Evolutionary conservation across 2,797 vertebrate species (phyloP).

Genomic region (Paedocypris micromegethes): DNA sequence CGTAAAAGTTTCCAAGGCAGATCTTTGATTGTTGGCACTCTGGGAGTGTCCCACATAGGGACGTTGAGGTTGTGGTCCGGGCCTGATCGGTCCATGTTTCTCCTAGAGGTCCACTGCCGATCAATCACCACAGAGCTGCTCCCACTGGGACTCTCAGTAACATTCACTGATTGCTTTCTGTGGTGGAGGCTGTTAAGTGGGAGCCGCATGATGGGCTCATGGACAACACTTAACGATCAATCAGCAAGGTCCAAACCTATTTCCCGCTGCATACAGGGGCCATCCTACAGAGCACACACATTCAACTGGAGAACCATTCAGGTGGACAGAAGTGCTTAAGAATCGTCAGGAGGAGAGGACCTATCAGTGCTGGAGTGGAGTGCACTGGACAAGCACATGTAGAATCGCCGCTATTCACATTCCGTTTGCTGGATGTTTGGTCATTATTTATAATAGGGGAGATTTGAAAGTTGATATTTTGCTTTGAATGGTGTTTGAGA

Average conservation of each 20-base stretch:
- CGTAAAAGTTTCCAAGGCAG: no score
- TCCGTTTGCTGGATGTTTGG: conserved; percentile 54
- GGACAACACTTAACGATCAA: conserved; percentile 82
- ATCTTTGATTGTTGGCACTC: no score
- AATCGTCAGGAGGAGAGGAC: conserved; percentile 60
- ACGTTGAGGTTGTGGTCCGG: conserved; percentile 15
- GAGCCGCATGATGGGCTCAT: conserved; percentile 71
- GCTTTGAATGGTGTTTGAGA: conserved; percentile 46
- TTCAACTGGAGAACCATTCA: conserved; percentile 70
- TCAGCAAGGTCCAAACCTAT: conserved; percentile 54
- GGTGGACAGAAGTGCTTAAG: conserved; percentile 71
- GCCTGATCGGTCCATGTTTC: conserved; percentile 51
- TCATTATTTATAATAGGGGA: conserved; percentile 50
- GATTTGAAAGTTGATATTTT: conserved; percentile 46
- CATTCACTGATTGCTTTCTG: conserved; percentile 77
- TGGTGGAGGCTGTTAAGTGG: conserved; percentile 72
- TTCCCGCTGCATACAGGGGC: conserved; percentile 44
- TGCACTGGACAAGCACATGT: conserved; percentile 42
- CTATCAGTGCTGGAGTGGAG: conserved; percentile 53
- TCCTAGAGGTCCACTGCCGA: conserved; percentile 69
- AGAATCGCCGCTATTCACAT: conserved; percentile 59
- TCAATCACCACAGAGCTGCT: conserved; percentile 68
- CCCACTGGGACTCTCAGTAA: conserved; percentile 74
- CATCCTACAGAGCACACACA: conserved; percentile 62
- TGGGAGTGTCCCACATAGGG: conserved; percentile 18